Evolutionary conservation across 2,888 invertebrate genomes (phyloP), one percentile per base, ranked within the genome.

Genomic region (Linyphia triangularis): DNA sequence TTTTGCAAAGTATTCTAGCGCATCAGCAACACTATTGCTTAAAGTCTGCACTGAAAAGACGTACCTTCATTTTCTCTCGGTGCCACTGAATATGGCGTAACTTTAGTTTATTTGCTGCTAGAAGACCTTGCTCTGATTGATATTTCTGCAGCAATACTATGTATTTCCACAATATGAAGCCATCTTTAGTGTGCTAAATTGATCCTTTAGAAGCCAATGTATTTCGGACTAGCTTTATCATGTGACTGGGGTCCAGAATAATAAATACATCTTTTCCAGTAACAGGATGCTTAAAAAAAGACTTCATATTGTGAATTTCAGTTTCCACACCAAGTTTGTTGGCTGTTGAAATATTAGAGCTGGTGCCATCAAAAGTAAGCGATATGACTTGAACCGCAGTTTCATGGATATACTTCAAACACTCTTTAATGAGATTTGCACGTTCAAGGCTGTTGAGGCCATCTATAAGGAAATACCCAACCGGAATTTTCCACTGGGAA

Each of bases 291-390:
- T 6, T 22, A 69, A 85, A 77, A 2, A 19, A 51, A 22, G 77
- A 19, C 0, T 28, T 10, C n/a, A 77, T 13, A 61, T 57, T 30
- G 0, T 22, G 16, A 19, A 22, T 5, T 16, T 59, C 43, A n/a
- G 30, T 22, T 10, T 7, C 2, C 24, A 67, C 77, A 1, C 85
- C 77, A 13, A 85, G 19, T 19, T 75, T 13, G 13, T n/a, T 77
- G n/a, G 77, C 77, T 61, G 69, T 75, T 5, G 57, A n/a, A 4
- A 69, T 16, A 40, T 85, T 85, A 4, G 51, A 30, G n/a, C 37
- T 10, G 24, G 69, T 19, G 7, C 69, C 77, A 77, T 85, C 85
- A 69, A 69, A 78, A 33, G 84, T 84, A 26, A 84, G n/a, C 9
- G 65, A 59, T 1, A 82, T 28, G 7, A 83, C 65, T 30, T 67